Evolutionary conservation across 2,888 invertebrate genomes (phyloP), one percentile per base, ranked within the genome.

Genomic region (Deladenus siricidicola): DNA sequence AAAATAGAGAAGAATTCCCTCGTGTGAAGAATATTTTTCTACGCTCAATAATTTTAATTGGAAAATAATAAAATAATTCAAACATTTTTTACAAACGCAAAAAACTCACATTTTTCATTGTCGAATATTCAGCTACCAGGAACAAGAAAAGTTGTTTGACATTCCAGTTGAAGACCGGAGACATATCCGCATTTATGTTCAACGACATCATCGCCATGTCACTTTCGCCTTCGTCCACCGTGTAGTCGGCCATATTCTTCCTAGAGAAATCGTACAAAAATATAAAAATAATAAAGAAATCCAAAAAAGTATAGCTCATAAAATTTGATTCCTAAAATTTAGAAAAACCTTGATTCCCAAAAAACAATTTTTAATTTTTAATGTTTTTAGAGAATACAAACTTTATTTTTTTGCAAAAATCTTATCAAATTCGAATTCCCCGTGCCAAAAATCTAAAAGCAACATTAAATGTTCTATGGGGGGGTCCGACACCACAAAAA

Each of bases 101-200:
- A 28, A 57, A 34, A 91, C 83, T 79, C 86, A 83, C 86, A 83
- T 96, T 96, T 66, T 86, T 86, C 23, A 85, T 82, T 17, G 94
- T 91, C 73, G 86, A 84, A 81, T 99, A 98, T 81, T 98, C 94
- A 1, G 96, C 98, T 44, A 92, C 92, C 39, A 98, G 84, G 80
- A 92, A 99, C 29, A 98, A 82, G 82, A 96, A 99, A 69, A 99
- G 82, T 80, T 96, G 91, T 79, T 98, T 98, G 0, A 96, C 94
- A 82, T 98, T 98, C 98, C 98, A 99, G 82, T 98, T 96, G 82
- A 98, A 98, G 26, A 96, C 83, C 70, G 86, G 86, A 28, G 88
- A 86, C 56, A 96, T 84, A 83, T 86, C 79, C 72, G 91, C 89
- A 80, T 90, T 87, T 68, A 96, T 83, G 84, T 96, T 90, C 80